phyloP scores from a whole-genome alignment of 2,113 vertebrate species.

The Apteryx mantelli region DNA sequence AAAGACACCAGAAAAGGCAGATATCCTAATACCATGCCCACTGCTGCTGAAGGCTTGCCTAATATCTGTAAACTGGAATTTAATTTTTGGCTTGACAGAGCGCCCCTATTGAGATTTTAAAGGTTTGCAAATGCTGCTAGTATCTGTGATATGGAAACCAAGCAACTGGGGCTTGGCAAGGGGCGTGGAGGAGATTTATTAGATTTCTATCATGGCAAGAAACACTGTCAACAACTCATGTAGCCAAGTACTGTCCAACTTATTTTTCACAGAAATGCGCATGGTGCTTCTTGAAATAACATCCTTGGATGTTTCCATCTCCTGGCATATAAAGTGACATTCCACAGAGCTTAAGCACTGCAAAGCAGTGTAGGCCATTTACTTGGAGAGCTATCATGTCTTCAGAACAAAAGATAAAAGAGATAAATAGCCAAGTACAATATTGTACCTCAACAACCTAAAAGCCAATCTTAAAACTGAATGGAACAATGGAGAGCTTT shows the following conservation, averaged over 20 bases:
- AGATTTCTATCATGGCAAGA: neutral
- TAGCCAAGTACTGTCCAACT: neutral
- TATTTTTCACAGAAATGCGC: slow-evolving; percentile 7
- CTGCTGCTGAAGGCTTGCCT: neutral
- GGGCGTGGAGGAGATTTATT: neutral
- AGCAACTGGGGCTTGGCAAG: neutral
- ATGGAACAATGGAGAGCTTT: slow-evolving; percentile 37
- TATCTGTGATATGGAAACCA: neutral
- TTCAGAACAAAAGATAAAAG: slow-evolving; percentile 60
- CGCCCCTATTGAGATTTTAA: neutral
- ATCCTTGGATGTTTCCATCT: slow-evolving; percentile 21
- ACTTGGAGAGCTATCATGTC: slow-evolving; percentile 1
- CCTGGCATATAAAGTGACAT: slow-evolving; percentile 30
- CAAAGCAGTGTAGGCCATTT: slow-evolving; percentile 17
- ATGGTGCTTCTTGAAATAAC: slow-evolving; percentile 19
- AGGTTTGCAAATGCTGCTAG: neutral
- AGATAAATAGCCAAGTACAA: slow-evolving; percentile 50
- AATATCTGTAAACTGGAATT: neutral
- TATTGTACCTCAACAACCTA: slow-evolving; percentile 49
- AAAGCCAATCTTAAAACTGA: slow-evolving; percentile 49
- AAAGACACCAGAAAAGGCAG: neutral
- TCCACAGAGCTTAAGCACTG: slow-evolving; percentile 40
- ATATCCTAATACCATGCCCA: neutral
- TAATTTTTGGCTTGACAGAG: neutral
- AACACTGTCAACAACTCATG: neutral